Percentiles rank a stretch among this genome's conserved stretches.
phyloP scores from a whole-genome alignment of 2,113 vertebrate species.

The Caranx melampygus region DNA sequence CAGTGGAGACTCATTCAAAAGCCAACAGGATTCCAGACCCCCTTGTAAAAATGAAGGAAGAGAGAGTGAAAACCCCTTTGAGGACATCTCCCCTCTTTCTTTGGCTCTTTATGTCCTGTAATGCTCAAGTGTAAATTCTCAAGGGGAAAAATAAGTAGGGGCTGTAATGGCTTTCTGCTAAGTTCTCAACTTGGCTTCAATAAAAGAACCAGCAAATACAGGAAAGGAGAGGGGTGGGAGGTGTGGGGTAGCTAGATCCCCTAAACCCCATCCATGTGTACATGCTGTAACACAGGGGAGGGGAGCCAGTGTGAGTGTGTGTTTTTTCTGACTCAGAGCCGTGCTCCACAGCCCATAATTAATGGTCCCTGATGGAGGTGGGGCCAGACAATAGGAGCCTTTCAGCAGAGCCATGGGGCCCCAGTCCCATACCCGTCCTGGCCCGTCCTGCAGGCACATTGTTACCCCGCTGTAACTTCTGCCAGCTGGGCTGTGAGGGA shows the following conservation, averaged over 20 bases:
- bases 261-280: slow-evolving; percentile 55
- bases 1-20: slow-evolving; percentile 27
- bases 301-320: slow-evolving; percentile 27
- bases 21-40: slow-evolving; percentile 22
- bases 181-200: slow-evolving; percentile 64
- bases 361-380: slow-evolving; percentile 93
- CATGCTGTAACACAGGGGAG: slow-evolving; percentile 54
- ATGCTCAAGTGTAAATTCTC: slow-evolving; percentile 38
- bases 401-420: slow-evolving; percentile 85
- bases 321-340: slow-evolving; percentile 75
- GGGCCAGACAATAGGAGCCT: slow-evolving; percentile 91
- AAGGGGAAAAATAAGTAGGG: background rate
- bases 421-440: slow-evolving; percentile 70
- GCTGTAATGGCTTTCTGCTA: slow-evolving; percentile 53
- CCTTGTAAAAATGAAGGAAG: slow-evolving; percentile 15
- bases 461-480: slow-evolving; percentile 92
- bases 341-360: slow-evolving; percentile 94
- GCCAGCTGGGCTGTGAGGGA: slow-evolving; percentile 93
- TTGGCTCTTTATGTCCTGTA: slow-evolving; percentile 27
- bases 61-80: slow-evolving; percentile 25
- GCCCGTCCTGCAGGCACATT: slow-evolving; percentile 90
- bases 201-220: slow-evolving; percentile 58
- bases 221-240: slow-evolving; percentile 19
- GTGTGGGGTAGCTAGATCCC: slow-evolving; percentile 36
- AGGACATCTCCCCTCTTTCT: slow-evolving; percentile 26